Percentiles rank a stretch among this genome's conserved stretches.
Evolutionary conservation across 1,140 invertebrate genomes (phyloP).

Genomic region (Dicyema japonicum): DNA sequence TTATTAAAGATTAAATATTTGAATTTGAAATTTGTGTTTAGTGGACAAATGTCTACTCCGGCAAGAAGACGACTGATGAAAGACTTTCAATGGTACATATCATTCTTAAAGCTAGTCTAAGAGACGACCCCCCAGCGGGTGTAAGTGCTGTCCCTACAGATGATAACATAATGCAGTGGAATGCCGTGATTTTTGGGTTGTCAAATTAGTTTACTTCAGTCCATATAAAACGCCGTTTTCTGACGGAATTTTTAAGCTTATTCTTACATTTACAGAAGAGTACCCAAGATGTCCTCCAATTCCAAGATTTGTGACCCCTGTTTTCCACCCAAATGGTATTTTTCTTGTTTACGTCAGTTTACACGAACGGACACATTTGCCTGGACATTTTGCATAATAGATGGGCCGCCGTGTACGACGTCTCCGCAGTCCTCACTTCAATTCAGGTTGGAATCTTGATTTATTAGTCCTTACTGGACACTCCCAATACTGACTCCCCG

Average conservation of each 20-base stretch:
- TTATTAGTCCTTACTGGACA: slow-evolving; percentile 20
- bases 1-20: too few species aligned
- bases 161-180: slow-evolving; percentile 5
- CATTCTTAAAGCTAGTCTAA: too few species aligned
- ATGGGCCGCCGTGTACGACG: slow-evolving; percentile 98
- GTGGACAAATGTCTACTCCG: slow-evolving; percentile 3
- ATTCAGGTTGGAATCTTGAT: too few species aligned
- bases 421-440: slow-evolving; percentile 77
- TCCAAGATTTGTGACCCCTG: slow-evolving; percentile 64
- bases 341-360: too few species aligned
- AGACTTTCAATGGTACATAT: too few species aligned
- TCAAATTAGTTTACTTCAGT: too few species aligned
- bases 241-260: slow-evolving; percentile 95
- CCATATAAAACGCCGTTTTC: slow-evolving; percentile 96
- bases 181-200: slow-evolving; percentile 3
- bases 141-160: slow-evolving; percentile 3
- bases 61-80: slow-evolving; percentile 3
- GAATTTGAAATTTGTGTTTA: too few species aligned
- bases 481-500: slow-evolving; percentile 21
- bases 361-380: slow-evolving; percentile 95
- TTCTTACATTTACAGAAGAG: slow-evolving; percentile 97
- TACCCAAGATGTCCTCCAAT: slow-evolving; percentile 98
- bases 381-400: slow-evolving; percentile 86
- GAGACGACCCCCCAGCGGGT: slow-evolving; percentile 4
- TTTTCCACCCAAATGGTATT: slow-evolving; percentile 98